Percentiles rank a stretch among this genome's conserved stretches.
Conservation (phyloP, 2,888 invertebrate genomes). For the Ormyrus pomaceus region DNA sequence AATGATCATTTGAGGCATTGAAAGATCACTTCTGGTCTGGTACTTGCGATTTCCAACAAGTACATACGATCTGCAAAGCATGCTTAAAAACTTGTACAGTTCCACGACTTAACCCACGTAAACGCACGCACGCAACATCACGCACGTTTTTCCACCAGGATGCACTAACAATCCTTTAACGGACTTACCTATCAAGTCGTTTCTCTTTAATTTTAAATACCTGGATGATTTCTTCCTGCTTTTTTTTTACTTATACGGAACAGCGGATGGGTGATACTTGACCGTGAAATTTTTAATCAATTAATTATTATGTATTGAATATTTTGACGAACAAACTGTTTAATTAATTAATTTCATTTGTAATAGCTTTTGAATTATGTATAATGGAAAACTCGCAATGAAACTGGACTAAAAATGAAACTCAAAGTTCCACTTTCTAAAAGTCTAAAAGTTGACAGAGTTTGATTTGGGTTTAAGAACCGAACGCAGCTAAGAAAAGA, state of each 20-base stretch:
- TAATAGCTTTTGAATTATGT: not conserved
- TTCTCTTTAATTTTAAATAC: not conserved
- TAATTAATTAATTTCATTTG: not conserved
- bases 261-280: too few relatives aligned
- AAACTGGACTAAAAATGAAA: not conserved
- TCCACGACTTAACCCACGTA: conserved; percentile 44
- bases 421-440: not conserved
- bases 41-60: not conserved
- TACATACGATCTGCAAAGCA: conserved; percentile 23
- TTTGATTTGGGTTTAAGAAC: not conserved
- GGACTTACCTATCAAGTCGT: conserved; percentile 23
- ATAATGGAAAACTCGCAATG: not conserved
- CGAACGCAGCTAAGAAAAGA: too few relatives aligned
- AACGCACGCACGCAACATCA: conserved; percentile 49
- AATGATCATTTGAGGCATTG: conserved; percentile 30
- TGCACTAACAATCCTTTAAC: conserved; percentile 41
- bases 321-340: too few relatives aligned
- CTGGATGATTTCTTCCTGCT: not conserved
- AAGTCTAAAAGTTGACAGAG: not conserved
- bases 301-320: too few relatives aligned
- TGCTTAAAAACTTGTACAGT: conserved; percentile 14
- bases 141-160: conserved; percentile 34
- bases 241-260: too few relatives aligned
- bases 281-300: too few relatives aligned
- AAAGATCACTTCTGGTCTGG: conserved; percentile 13